Conservation (phyloP, 2,113 vertebrate species). For the Chaetodon trifascialis region DNA sequence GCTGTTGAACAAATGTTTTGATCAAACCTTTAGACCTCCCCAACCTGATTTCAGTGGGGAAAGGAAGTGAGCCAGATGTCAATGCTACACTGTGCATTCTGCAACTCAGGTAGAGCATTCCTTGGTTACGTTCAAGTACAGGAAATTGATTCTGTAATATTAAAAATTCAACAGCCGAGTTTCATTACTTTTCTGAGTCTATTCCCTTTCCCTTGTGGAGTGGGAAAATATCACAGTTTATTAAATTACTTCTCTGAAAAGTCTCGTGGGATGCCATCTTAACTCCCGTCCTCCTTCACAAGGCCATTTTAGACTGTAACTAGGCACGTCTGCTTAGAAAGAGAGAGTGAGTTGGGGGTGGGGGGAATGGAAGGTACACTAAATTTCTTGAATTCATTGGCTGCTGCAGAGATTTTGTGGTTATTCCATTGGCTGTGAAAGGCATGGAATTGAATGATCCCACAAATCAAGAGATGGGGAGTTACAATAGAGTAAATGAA, state of each 20-base stretch:
- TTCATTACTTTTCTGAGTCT: conserved; percentile 81
- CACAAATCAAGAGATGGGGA: conserved; percentile 49
- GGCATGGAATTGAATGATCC: conserved; percentile 47
- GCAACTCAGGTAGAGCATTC: conserved; percentile 50
- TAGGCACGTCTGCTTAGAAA: conserved; percentile 77
- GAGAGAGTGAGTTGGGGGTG: conserved; percentile 45
- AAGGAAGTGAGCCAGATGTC: conserved; percentile 39
- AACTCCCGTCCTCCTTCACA: conserved; percentile 75
- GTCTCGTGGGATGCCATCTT: conserved; percentile 80
- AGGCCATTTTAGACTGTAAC: conserved; percentile 81
- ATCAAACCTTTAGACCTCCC: conserved; percentile 51
- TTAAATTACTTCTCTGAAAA: conserved; percentile 84
- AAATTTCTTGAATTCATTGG: conserved; percentile 60
- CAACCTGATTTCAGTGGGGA: conserved; percentile 24
- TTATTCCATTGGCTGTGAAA: conserved; percentile 62
- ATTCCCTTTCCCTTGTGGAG: conserved; percentile 74
- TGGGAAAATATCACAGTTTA: conserved; percentile 82
- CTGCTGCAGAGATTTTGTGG: conserved; percentile 60
- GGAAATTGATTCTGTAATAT: conserved; percentile 83
- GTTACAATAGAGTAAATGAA: conserved; percentile 18
- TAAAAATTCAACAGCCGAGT: conserved; percentile 82
- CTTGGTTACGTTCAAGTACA: conserved; percentile 74
- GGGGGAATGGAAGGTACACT: conserved; percentile 34
- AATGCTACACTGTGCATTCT: conserved; percentile 40
- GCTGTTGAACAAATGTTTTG: conserved; percentile 50